These are phyloP conservation scores for Gallinago media DNA, from an alignment of 2,113 vertebrate species.

Conservation along the genomic window DNA sequence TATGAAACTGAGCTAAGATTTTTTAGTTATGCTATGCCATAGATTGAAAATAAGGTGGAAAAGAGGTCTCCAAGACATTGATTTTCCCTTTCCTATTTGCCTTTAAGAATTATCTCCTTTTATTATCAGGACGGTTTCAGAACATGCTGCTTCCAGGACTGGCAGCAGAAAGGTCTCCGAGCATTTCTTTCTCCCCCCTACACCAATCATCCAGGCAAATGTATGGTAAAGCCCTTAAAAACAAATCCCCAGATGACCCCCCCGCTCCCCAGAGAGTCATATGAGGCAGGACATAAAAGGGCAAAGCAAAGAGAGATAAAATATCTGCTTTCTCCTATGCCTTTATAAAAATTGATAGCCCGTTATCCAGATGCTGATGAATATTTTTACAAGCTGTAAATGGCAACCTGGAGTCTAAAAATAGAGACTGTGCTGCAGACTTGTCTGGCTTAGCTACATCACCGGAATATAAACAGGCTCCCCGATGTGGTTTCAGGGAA, in stretches of 20 bases:
- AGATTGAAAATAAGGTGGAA: background rate
- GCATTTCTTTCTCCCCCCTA: background rate
- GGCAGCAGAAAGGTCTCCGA: background rate
- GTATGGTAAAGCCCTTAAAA: slow-evolving; percentile 60
- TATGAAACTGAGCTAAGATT: background rate
- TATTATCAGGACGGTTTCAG: background rate
- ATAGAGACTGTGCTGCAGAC: slow-evolving; percentile 81
- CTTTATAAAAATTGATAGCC: slow-evolving; percentile 81
- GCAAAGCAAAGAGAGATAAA: slow-evolving; percentile 20
- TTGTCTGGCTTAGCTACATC: slow-evolving; percentile 89
- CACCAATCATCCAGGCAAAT: slow-evolving; percentile 19
- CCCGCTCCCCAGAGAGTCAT: background rate
- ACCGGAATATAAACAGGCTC: slow-evolving; percentile 90
- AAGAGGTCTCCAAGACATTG: background rate
- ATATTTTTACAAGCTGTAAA: slow-evolving; percentile 93
- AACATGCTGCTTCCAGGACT: background rate
- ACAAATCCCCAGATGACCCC: slow-evolving; percentile 43
- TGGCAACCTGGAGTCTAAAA: slow-evolving; percentile 86
- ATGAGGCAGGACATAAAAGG: slow-evolving; percentile 34
- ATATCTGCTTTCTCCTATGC: slow-evolving; percentile 56
- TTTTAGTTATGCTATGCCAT: background rate
- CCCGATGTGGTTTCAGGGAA: slow-evolving; percentile 44
- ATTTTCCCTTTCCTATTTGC: background rate
- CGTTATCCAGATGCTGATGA: slow-evolving; percentile 80
- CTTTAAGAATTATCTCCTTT: background rate